These are phyloP conservation scores for Scolopax bukidnonensis DNA, from an alignment of 2,797 vertebrate species.

Conservation along the genomic window DNA sequence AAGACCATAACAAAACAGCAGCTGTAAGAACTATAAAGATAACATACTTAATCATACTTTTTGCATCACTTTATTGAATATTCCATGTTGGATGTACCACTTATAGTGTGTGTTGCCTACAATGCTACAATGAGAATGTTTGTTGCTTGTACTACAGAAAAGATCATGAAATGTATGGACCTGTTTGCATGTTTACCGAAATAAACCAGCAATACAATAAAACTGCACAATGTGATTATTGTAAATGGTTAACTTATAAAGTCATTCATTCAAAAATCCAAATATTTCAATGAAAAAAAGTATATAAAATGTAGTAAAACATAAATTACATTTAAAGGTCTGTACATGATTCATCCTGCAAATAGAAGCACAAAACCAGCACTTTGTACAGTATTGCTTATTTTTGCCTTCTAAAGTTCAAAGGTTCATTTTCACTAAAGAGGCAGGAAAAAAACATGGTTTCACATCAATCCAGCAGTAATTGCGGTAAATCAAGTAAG, in stretches of 20 bases:
- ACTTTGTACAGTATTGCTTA: conserved; percentile 68
- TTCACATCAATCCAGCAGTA: conserved; percentile 62
- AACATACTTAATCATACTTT: conserved; percentile 7
- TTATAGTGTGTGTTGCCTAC: conserved; percentile 55
- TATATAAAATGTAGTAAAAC: conserved; percentile 79
- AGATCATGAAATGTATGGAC: conserved; percentile 77
- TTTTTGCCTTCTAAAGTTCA: conserved; percentile 58
- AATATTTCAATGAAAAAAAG: conserved; percentile 69
- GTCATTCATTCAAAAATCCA: conserved; percentile 70
- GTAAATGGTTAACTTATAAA: conserved; percentile 81
- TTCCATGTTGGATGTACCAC: conserved; percentile 73
- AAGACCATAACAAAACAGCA: background rate
- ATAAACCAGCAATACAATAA: conserved; percentile 58
- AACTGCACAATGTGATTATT: conserved; percentile 64
- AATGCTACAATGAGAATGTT: conserved; percentile 35
- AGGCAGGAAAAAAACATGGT: conserved; percentile 26
- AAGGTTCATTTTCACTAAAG: conserved; percentile 44
- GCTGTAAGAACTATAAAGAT: background rate
- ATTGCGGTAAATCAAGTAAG: conserved; percentile 53
- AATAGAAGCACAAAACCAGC: conserved; percentile 67
- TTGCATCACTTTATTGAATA: conserved; percentile 82
- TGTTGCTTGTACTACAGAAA: conserved; percentile 20
- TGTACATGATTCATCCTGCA: conserved; percentile 81
- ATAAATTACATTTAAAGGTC: conserved; percentile 89
- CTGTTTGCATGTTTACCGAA: conserved; percentile 60